Base-by-base conservation (phyloP, 2,797 vertebrate species). In the Threskiornis aethiopicus region DNA sequence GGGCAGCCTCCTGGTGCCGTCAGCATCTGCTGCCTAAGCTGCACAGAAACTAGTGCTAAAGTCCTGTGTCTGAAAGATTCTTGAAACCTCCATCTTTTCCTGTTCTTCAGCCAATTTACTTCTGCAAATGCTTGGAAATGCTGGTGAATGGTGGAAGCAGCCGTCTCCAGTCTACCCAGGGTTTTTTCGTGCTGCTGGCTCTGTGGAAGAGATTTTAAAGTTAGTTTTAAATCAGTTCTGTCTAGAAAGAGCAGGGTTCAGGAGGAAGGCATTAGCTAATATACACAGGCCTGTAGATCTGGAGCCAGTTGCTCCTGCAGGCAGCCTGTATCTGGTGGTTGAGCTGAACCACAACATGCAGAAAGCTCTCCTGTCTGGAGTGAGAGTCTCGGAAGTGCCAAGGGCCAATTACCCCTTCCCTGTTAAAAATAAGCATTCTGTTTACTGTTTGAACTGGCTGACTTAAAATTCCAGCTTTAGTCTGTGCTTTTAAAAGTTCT, bases 391-490 rank as follows among this genome's bases (percentile, higher is more conserved):
- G 39, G 22, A 17, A 35, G 66, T 47, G 66, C 70, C 87, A 87
- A 54, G 29, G 67, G 25, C 24, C 18, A 33, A n/a, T 84, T 72
- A 67, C 16, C 35, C 28, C 22, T 77, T 65, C 57, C 47, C 28
- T 71, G 84, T 96, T 84, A 47, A 71, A 95, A 90, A 35, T 33
- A 62, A 78, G 52, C 19, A 55, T 64, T 65, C 47, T 66, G 25
- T 91, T 94, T 91, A 77, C 82, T 92, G 66, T 87, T 82, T 93
- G 73, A 71, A 59, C 87, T 84, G 80, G 47, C 59, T 88, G 69
- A 39, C 72, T 93, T 73, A 49, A 57, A 82, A 82, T 78, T 52
- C 51, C 42, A 76, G 41, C 16, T 65, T 69, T 54, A 78, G 24
- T 47, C 16, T 26, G 33, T 54, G 33, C 52, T 84, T 78, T 66